Base-by-base conservation (phyloP, 2,113 vertebrate genomes). In the Danionella cerebrum region DNA sequence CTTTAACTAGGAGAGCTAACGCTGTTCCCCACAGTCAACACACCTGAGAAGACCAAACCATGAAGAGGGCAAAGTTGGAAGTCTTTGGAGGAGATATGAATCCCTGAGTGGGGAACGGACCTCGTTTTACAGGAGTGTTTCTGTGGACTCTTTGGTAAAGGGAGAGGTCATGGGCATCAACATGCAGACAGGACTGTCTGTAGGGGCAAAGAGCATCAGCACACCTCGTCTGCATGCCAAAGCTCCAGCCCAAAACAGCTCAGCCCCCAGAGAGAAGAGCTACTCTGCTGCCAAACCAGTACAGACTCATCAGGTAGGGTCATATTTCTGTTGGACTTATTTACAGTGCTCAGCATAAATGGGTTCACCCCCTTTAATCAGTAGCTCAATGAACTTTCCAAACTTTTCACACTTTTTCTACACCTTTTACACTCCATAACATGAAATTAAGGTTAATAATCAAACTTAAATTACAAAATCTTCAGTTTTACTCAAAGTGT, bases 101-200 rank as follows among this genome's bases (percentile, higher is more conserved):
- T 65, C 33, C 1, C 44, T 36, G 6, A 25, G 36, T 41, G 24
- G 22, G 14, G 13, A 1, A n/a, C 44, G 65, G 41, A 59, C 48
- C 2, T 42, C n/a, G 1, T 31, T 45, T 10, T 70, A 25, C 69
- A 74, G 78, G 41, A 88, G 80, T 60, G 83, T 75, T 58, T 85
- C 89, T 39, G 79, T 65, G 77, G 86, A 91, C 3, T 6, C 21
- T 50, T 73, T 81, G 35, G 71, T 78, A 16, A 75, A 66, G 33
- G 72, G 3, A 19, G 76, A 80, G 11, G 13, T 0, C 0, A 18
- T 13, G 0, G 65, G 83, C 12, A 60, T 83, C 67, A 80, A 35
- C 38, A 78, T 84, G 14, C 71, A 85, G 52, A 76, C 82, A 10
- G 83, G 72, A 6, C 67, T 88, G 75, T 89, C 87, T 51, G 88